A percentile compares a stretch with the other conserved stretches of the same genome.
Evolutionary conservation across 2,113 vertebrate species (phyloP).

Genomic region (Dasyornis broadbenti): DNA sequence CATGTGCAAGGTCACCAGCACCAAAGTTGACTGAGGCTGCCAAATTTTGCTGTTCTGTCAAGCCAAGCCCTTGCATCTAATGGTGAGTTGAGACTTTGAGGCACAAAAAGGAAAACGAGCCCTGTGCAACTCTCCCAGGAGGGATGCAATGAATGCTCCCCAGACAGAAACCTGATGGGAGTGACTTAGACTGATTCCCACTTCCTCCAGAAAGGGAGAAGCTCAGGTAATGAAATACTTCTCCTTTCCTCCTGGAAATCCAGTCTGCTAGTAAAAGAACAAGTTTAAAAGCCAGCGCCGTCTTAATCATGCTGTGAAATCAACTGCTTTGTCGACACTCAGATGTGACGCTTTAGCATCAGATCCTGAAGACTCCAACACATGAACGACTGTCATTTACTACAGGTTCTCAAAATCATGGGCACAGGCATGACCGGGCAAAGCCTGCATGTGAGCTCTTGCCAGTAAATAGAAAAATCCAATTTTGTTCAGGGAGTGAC

Average conservation of each 20-base stretch:
- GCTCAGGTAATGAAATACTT: background rate
- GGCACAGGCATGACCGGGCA: background rate
- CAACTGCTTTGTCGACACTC: background rate
- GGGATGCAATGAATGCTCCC: fast-evolving
- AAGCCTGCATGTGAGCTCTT: background rate
- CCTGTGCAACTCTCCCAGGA: background rate
- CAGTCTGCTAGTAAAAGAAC: background rate
- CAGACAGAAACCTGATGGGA: fast-evolving
- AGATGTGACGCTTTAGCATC: background rate
- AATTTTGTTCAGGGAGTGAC: background rate
- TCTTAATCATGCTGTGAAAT: background rate
- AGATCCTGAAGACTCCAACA: background rate
- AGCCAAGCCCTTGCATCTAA: background rate
- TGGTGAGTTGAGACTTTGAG: background rate
- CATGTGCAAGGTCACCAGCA: background rate
- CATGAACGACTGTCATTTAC: background rate
- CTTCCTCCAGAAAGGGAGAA: background rate
- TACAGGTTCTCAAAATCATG: background rate
- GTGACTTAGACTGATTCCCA: background rate
- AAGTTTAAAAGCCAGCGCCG: background rate
- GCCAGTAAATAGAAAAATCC: background rate
- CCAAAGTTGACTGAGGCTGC: background rate
- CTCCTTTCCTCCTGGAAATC: background rate
- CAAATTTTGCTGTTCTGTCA: background rate
- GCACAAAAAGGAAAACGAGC: background rate